Base-by-base conservation (phyloP, 2,797 vertebrate genomes). In the Chelon auratus region DNA sequence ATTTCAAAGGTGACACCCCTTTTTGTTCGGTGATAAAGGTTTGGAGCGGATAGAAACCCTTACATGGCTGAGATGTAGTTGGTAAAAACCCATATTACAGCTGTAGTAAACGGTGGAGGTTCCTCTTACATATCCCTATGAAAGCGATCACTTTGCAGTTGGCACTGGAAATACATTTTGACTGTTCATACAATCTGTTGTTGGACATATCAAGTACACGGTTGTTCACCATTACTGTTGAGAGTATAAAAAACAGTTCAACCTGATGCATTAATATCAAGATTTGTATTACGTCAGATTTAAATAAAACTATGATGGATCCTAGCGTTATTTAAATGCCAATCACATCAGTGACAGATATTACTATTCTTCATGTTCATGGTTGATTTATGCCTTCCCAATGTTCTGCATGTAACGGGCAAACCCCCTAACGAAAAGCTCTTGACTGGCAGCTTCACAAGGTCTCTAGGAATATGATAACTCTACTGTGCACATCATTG, bases 11-110 rank as follows among this genome's bases (percentile, higher is more conserved):
- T 45, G 82, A 71, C 83, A 52, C 81, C 85, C 86, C 87, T 89
- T 93, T 94, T 92, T 93, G 91, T 91, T 85, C 40, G 76, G 83
- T 86, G 72, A 90, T 92, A 90, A 94, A 92, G 58, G 42, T 75
- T 77, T 71, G 63, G 78, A 68, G 75, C 40, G 26, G 78, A 77
- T 81, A 67, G 68, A 86, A 89, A 82, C 56, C 90, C 89, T 80
- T 90, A 90, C 75, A 91, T 89, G 90, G 89, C 9, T 58, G 48
- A 78, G 72, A 71, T 64, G 74, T 47, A 20, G 51, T 89, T 82
- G 54, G 77, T 83, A 77, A 93, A 91, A 91, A 87, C 67, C 80
- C 87, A 78, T 87, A 84, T 90, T 93, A 86, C 80, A 66, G 61
- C 81, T 36, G 65, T 60, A 45, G 50, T 77, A 72, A 80, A 77